Percentiles rank a stretch among this genome's conserved stretches.
These are phyloP conservation scores for Drosophila niveifrons DNA, from an alignment of 2,888 invertebrate genomes.

Conservation along the genomic window DNA sequence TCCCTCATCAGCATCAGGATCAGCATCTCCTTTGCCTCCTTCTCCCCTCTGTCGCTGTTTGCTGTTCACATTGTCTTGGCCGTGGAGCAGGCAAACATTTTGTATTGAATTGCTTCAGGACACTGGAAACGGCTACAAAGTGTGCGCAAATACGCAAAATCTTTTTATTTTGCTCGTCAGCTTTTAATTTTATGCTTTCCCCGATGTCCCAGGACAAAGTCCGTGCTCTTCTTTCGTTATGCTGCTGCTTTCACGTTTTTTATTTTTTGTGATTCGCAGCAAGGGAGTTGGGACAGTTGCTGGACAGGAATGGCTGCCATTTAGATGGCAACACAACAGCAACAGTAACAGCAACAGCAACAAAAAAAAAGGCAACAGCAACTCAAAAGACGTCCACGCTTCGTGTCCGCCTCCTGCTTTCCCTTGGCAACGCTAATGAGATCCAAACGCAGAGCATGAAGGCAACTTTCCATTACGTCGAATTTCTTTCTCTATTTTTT, in stretches of 20 bases:
- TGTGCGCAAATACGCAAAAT: slow-evolving; percentile 73
- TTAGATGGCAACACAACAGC: slow-evolving; percentile 50
- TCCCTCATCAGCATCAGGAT: slow-evolving; percentile 32
- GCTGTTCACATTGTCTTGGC: slow-evolving; percentile 48
- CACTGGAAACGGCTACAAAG: slow-evolving; percentile 47
- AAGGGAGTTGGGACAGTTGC: slow-evolving; percentile 19
- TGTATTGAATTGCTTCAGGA: slow-evolving; percentile 58
- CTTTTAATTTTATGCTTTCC: slow-evolving; percentile 79
- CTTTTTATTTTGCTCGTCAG: slow-evolving; percentile 83
- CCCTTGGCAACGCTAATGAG: slow-evolving; percentile 82
- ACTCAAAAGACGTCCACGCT: slow-evolving; percentile 55
- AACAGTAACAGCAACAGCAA: no score
- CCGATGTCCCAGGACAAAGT: slow-evolving; percentile 20
- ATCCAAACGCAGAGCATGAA: slow-evolving; percentile 65
- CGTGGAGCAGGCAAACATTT: slow-evolving; percentile 34
- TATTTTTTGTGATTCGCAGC: slow-evolving; percentile 26
- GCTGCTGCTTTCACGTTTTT: slow-evolving; percentile 16
- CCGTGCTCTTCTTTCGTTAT: slow-evolving; percentile 40
- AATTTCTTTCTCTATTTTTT: slow-evolving; percentile 43
- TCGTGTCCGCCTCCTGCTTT: slow-evolving; percentile 24
- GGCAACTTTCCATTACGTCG: slow-evolving; percentile 75
- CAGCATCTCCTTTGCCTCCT: not conserved
- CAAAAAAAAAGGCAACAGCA: slow-evolving; percentile 2
- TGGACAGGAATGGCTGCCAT: slow-evolving; percentile 61
- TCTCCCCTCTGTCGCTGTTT: not conserved